A percentile compares a stretch with the other conserved stretches of the same genome.
phyloP scores from a whole-genome alignment of 1,140 invertebrate species.

The Penaeus chinensis region DNA sequence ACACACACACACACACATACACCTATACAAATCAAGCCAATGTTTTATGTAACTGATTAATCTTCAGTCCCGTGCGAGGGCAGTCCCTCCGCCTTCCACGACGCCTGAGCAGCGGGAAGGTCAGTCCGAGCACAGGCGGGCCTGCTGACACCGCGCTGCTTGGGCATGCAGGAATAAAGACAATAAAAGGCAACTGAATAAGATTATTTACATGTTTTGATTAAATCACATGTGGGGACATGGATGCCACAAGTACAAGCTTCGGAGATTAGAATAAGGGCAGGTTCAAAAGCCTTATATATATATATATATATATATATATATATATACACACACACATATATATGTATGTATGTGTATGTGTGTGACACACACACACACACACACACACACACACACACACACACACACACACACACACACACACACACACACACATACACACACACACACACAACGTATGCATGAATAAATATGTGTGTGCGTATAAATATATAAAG shows the following conservation, averaged over 20 bases:
- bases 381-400: slow-evolving; percentile 15
- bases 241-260: no score
- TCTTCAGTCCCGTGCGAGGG: not conserved
- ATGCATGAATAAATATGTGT: no score
- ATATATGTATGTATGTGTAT: not conserved
- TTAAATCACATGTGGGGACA: no score
- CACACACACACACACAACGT: not conserved
- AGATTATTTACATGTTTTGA: no score
- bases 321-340: not conserved
- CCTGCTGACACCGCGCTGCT: no score
- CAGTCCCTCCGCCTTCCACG: not conserved
- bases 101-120: not conserved
- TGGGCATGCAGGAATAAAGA: no score
- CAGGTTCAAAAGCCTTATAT: not conserved
- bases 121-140: no score
- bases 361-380: not conserved
- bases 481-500: not conserved
- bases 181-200: no score
- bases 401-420: slow-evolving; percentile 15
- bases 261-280: not conserved
- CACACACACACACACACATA: not conserved
- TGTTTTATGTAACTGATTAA: not conserved
- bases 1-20: slow-evolving; percentile 10
- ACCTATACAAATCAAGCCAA: not conserved
- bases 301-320: not conserved